A percentile compares a stretch with the other conserved stretches of the same genome.
Conservation (phyloP, 1,140 invertebrate genomes). For the Steinernema khuongi region DNA sequence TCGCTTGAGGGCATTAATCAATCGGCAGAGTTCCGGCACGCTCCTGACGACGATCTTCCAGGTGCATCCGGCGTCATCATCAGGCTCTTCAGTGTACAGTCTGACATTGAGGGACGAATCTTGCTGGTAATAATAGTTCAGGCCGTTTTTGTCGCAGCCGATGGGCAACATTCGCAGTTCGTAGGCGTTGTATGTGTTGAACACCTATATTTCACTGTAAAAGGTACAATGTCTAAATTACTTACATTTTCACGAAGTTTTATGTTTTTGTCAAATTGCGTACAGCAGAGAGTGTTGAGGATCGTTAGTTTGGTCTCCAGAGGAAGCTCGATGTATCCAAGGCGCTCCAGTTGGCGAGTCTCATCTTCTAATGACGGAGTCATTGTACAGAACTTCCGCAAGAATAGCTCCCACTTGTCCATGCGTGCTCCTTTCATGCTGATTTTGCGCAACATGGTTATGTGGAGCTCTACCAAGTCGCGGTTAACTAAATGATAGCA, state of each 20-base stretch:
- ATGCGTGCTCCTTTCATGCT: slow-evolving; percentile 74
- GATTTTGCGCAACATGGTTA: slow-evolving; percentile 76
- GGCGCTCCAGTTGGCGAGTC: slow-evolving; percentile 89
- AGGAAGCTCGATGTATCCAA: slow-evolving; percentile 87
- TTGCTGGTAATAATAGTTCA: slow-evolving; percentile 84
- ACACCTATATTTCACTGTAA: slow-evolving; percentile 28
- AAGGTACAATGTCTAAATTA: background rate
- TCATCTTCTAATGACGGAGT: slow-evolving; percentile 70
- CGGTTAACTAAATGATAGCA: slow-evolving; percentile 69
- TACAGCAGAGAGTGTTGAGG: slow-evolving; percentile 81
- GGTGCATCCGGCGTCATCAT: slow-evolving; percentile 73
- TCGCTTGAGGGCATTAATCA: slow-evolving; percentile 69
- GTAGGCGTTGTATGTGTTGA: slow-evolving; percentile 74
- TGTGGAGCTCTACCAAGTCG: slow-evolving; percentile 75
- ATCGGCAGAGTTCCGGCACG: slow-evolving; percentile 69
- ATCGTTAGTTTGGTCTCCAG: slow-evolving; percentile 78
- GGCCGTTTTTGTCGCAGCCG: slow-evolving; percentile 79
- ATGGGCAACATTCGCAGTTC: slow-evolving; percentile 78
- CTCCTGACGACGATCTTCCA: slow-evolving; percentile 85
- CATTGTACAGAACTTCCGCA: slow-evolving; percentile 68
- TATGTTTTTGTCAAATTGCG: slow-evolving; percentile 85
- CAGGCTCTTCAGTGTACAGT: slow-evolving; percentile 85
- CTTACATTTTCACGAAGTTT: slow-evolving; percentile 79
- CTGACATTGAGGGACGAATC: slow-evolving; percentile 81
- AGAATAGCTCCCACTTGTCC: slow-evolving; percentile 80